phyloP scores from a whole-genome alignment of 2,113 vertebrate genomes.

The Nerophis ophidion region DNA sequence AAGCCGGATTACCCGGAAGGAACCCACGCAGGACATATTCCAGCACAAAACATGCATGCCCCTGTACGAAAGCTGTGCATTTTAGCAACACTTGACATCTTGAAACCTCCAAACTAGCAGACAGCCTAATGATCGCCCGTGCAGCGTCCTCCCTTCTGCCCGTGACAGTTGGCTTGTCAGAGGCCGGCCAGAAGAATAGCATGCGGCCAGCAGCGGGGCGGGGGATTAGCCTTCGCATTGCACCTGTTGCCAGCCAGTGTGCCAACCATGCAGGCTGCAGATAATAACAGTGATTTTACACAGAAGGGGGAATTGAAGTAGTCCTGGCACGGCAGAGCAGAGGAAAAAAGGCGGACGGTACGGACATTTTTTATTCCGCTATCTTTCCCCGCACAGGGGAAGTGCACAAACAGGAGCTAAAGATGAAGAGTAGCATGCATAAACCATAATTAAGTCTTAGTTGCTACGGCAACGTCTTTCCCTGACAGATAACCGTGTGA shows the following conservation, averaged over 20 bases:
- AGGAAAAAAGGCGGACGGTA: conserved; percentile 43
- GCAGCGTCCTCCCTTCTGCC: conserved; percentile 55
- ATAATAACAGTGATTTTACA: conserved; percentile 77
- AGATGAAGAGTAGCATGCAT: conserved; percentile 2
- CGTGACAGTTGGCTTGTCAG: conserved; percentile 56
- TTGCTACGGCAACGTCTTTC: conserved; percentile 65
- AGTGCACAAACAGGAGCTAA: conserved; percentile 19
- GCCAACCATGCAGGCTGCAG: conserved; percentile 59
- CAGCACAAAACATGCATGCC: not conserved
- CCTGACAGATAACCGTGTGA: conserved; percentile 44
- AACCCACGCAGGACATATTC: too few species aligned
- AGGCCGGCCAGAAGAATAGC: conserved; percentile 54
- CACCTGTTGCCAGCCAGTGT: conserved; percentile 75
- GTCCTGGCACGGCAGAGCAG: conserved; percentile 57
- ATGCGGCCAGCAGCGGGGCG: conserved; percentile 46
- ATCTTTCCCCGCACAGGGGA: conserved; percentile 44
- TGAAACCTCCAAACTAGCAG: conserved; percentile 42
- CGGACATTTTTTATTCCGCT: conserved; percentile 37
- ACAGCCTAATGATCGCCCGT: conserved; percentile 61
- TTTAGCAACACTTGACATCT: conserved; percentile 53
- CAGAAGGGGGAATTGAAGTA: conserved; percentile 73
- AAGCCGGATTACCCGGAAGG: too few species aligned
- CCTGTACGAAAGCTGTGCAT: conserved; percentile 32
- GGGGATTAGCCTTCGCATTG: conserved; percentile 70
- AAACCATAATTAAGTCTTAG: conserved; percentile 66